Base-by-base conservation (phyloP, 2,888 invertebrate species). In the Leptopilina myrica region DNA sequence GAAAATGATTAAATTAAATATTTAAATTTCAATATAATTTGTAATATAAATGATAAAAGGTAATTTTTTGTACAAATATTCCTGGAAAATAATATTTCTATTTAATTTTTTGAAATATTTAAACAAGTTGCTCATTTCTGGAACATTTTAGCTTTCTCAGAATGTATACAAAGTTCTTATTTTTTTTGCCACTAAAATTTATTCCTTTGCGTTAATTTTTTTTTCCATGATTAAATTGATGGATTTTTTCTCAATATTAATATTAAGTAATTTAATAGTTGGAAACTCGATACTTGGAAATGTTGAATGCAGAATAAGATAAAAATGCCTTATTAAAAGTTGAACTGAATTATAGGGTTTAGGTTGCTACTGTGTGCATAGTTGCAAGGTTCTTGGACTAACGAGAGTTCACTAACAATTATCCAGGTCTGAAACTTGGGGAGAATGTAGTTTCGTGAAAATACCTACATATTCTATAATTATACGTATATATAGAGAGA, bases 391-490 rank as follows among this genome's bases (percentile, higher is more conserved):
- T 56, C 73, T 56, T 73, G 33, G 6, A 73, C 33, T 33, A 73
- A 73, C 73, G 33, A 56, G 56, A 56, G 56, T 73, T 73, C n/a
- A 33, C 53, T 53, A 69, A 69, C 33, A 69, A 69, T 69, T 69
- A 69, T 69, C 33, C 53, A 53, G 14, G 69, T n/a, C 53, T 5
- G 40, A 26, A 73, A 56, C 73, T 73, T 56, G 14, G 33, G 14
- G 33, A 56, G 56, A 73, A 73, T 73, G 33, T 26, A 33, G 53
- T 15, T 56, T 56, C 73, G 26, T 53, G 73, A 15, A 73, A 56
- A 73, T 73, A 73, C 33, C 5, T 12, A 33, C 4, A 56, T 56
- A 73, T 73, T 56, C 53, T 69, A 69, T 56, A 62, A 62, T 26
- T 56, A 56, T 73, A 73, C 33, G 33, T 56, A 14, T 12, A 49